Evolutionary conservation across 2,888 invertebrate species (phyloP).

Genomic region (Brenthis hecate): DNA sequence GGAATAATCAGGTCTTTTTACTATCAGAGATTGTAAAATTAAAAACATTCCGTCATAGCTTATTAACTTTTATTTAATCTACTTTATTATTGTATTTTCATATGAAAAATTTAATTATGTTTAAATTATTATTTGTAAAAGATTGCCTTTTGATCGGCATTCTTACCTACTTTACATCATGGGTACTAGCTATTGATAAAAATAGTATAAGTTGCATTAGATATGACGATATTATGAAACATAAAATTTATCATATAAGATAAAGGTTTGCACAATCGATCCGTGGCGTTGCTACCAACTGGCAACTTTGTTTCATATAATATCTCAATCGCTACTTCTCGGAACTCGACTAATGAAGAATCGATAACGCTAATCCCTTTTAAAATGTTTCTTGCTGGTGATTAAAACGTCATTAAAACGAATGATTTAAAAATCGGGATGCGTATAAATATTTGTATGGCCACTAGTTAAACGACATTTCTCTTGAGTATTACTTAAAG

Average conservation of each 20-base stretch:
- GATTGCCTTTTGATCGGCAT: no score
- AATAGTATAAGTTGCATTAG: no score
- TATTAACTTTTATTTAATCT: background rate
- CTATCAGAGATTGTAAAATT: background rate
- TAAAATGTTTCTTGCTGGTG: conserved; percentile 33
- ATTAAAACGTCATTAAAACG: conserved; percentile 35
- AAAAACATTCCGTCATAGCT: background rate
- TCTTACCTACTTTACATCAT: no score
- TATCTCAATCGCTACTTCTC: conserved; percentile 55
- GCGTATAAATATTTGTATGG: background rate
- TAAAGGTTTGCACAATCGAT: conserved; percentile 2
- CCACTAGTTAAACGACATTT: background rate
- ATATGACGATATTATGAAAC: no score
- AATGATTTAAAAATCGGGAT: conserved; percentile 10
- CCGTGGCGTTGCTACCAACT: conserved; percentile 28
- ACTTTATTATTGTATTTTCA: no score
- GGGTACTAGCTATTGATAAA: no score
- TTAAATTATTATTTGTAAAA: no score
- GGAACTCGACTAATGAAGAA: conserved; percentile 45
- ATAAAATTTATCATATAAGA: background rate
- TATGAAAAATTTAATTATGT: no score
- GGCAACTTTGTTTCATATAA: conserved; percentile 49
- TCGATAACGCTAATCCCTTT: conserved; percentile 50
- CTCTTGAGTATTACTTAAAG: background rate
- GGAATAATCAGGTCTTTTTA: conserved; percentile 50